phyloP scores from a whole-genome alignment of 2,888 invertebrate genomes.

The Heliconius charithonia region DNA sequence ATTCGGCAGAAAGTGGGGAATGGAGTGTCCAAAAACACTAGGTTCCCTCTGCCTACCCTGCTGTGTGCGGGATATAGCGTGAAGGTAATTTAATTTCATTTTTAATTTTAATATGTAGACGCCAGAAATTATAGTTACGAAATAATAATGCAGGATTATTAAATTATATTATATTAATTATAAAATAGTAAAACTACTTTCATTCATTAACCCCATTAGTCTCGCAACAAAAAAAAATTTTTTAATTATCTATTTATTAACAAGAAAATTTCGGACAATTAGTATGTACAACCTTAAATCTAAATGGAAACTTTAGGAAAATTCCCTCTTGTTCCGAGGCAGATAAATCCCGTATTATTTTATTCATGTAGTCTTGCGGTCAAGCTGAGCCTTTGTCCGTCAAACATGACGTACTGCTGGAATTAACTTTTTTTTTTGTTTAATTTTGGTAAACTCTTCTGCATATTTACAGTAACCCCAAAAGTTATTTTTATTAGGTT shows the following conservation, averaged over 20 bases:
- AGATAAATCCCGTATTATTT: constrained; percentile 30
- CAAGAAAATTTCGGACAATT: not conserved
- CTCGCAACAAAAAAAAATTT: not conserved
- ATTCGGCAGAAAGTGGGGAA: no score
- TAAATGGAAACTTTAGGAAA: constrained; percentile 26
- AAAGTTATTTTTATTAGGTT: not conserved
- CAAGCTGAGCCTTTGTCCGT: constrained; percentile 22
- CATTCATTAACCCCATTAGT: not conserved
- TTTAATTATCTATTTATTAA: not conserved
- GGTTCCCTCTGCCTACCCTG: no score
- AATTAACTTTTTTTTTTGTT: not conserved
- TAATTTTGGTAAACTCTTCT: not conserved
- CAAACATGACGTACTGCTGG: constrained; percentile 15
- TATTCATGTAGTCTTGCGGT: constrained; percentile 33
- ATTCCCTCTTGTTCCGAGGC: constrained; percentile 23
- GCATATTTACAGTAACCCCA: not conserved
- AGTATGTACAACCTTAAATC: constrained; percentile 10
- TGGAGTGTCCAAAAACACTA: no score
- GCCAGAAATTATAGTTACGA: no score
- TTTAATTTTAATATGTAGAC: no score
- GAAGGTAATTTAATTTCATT: no score
- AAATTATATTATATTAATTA: not conserved
- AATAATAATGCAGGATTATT: no score
- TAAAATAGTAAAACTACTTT: not conserved
- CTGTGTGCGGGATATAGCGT: no score